Evolutionary conservation across 2,797 vertebrate species (phyloP).

Genomic region (Falco columbarius): DNA sequence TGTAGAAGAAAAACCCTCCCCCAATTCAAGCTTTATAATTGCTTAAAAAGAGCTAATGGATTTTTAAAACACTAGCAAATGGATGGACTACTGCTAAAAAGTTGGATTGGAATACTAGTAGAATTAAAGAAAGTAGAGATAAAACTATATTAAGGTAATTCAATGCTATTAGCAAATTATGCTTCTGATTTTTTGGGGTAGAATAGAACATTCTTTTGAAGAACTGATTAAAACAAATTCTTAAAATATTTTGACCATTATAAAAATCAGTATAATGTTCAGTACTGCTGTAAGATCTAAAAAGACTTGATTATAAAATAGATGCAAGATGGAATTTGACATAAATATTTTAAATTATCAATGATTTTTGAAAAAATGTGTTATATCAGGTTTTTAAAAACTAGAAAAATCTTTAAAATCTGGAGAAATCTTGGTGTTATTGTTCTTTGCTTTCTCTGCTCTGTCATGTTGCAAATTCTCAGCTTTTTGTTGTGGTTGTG

Average conservation of each 20-base stretch:
- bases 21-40: not conserved
- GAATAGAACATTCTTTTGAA: not conserved
- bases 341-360: not conserved
- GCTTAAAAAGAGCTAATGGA: not conserved
- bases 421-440: not conserved
- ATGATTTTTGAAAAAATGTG: not conserved
- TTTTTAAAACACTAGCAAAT: slow-evolving; percentile 13
- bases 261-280: not conserved
- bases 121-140: not conserved
- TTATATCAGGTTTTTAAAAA: not conserved
- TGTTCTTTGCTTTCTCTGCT: not conserved
- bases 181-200: not conserved
- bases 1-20: not conserved
- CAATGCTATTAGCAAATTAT: not conserved
- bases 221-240: not conserved
- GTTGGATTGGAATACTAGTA: not conserved
- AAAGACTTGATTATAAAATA: slow-evolving; percentile 3
- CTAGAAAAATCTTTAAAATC: not conserved
- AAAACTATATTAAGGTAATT: not conserved
- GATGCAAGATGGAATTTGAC: not conserved
- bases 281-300: not conserved
- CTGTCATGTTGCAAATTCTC: not conserved
- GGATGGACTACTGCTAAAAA: not conserved
- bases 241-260: not conserved
- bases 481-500: not conserved